Base-by-base conservation (phyloP, 2,797 vertebrate genomes). In the Coregonus sp. region DNA sequence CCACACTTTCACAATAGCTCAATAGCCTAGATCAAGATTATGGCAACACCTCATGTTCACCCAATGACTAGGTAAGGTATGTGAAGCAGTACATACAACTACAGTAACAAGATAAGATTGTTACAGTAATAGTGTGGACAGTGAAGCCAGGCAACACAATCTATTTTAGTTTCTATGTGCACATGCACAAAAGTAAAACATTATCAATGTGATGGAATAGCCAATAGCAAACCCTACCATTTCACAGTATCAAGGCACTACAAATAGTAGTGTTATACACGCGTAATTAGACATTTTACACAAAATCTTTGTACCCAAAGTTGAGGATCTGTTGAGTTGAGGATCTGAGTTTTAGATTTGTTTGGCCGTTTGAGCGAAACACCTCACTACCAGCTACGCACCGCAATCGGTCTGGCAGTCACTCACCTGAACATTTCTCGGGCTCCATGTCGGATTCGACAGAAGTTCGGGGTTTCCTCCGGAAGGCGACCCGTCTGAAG, bases 401-500 rank as follows among this genome's bases (percentile, higher is more conserved):
- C 40, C 9, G 40, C 9, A 9, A 47, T 47, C 40, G n/a, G n/a
- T 59, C 37, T 5, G 25, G n/a, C 37, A 37, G 40, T 50, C 9
- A 47, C 40, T 84, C 86, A 94, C 92, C 92, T 90, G 86, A 11
- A n/a, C 70, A 70, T n/a, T 81, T 85, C 1, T 80, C 59, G 4
- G 11, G 35, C 14, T 89, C 76, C 37, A 7, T 11, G 1, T 69
- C 72, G 6, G 72, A 73, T n/a, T 61, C 77, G 25, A 81, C 86
- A 74, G 85, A 12, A 66, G 76, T 84, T 0, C 2, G 79, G 0
- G 82, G 78, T 80, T 93, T 95, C 82, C 90, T 92, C 56, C 94
- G 89, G 73, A 95, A 89, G 33, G 94, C 94, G 51, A 91, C 92
- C 73, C 94, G 87, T 79, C 77, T 90, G 35, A 94, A 92, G 76